Evolutionary conservation across 2,113 vertebrate species (phyloP).

Genomic region (Gallinago undulata): DNA sequence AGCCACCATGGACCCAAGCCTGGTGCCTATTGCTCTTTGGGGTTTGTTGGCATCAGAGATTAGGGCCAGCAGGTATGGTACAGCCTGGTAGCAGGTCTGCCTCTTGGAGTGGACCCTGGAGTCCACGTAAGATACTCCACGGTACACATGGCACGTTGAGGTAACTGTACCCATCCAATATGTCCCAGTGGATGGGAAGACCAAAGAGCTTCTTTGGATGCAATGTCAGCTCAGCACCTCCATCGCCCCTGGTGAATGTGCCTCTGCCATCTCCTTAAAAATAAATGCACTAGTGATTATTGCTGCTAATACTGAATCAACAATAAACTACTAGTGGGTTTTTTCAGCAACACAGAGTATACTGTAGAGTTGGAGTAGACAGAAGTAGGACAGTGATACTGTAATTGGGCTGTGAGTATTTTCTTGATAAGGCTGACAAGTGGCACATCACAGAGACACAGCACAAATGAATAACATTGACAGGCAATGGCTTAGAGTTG

Average conservation of each 20-base stretch:
- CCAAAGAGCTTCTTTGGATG: background rate
- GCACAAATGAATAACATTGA: background rate
- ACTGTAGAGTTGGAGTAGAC: background rate
- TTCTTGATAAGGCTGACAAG: background rate
- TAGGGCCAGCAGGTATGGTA: accelerated
- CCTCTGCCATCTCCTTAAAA: background rate
- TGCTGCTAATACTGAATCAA: background rate
- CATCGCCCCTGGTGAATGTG: background rate
- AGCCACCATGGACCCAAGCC: background rate
- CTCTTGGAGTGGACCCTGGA: no score
- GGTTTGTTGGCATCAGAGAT: background rate
- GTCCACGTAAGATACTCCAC: accelerated
- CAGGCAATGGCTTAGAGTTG: background rate
- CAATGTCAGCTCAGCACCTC: background rate
- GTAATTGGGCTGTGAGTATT: background rate
- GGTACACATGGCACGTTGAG: background rate
- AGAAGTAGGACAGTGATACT: background rate
- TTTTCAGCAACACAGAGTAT: background rate
- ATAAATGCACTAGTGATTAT: background rate
- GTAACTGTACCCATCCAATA: background rate
- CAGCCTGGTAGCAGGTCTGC: background rate
- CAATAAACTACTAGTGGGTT: background rate
- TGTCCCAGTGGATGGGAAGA: background rate
- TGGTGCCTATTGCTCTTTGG: background rate
- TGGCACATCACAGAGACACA: background rate